Conservation (phyloP, 2,113 vertebrate species). For the Podarcis raffonei region DNA sequence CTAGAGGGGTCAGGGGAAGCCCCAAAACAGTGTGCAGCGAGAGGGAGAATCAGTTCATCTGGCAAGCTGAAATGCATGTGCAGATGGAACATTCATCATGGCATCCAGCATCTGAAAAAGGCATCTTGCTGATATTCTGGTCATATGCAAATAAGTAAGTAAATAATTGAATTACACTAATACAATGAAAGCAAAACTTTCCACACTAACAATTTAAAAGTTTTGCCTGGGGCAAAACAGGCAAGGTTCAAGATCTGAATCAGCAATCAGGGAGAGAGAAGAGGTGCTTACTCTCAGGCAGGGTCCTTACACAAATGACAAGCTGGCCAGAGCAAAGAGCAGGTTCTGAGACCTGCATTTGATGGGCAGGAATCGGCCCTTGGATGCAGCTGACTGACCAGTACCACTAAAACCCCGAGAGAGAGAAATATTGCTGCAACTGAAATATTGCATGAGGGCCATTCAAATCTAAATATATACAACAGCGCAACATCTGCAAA, state of each 20-base stretch:
- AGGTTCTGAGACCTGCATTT: not conserved
- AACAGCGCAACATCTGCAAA: not conserved
- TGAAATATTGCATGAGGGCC: not conserved
- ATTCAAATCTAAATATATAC: not conserved
- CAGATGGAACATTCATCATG: no score
- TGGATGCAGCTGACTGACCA: not conserved
- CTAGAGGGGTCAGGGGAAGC: no score
- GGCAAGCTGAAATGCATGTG: no score
- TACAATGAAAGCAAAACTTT: no score
- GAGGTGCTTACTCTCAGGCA: not conserved
- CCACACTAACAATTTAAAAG: no score
- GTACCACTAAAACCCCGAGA: not conserved
- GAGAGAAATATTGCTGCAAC: not conserved
- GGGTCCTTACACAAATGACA: not conserved
- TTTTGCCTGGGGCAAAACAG: not conserved
- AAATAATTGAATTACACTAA: no score
- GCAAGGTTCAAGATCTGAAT: not conserved
- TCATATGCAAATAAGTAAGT: not conserved
- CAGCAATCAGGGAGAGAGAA: no score
- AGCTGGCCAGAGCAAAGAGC: not conserved
- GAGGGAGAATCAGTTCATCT: no score
- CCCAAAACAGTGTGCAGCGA: no score
- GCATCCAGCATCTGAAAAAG: not conserved
- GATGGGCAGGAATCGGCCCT: no score
- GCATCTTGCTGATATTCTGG: not conserved